Evolutionary conservation across 2,888 invertebrate genomes (phyloP).

Genomic region (Myopa testacea): DNA sequence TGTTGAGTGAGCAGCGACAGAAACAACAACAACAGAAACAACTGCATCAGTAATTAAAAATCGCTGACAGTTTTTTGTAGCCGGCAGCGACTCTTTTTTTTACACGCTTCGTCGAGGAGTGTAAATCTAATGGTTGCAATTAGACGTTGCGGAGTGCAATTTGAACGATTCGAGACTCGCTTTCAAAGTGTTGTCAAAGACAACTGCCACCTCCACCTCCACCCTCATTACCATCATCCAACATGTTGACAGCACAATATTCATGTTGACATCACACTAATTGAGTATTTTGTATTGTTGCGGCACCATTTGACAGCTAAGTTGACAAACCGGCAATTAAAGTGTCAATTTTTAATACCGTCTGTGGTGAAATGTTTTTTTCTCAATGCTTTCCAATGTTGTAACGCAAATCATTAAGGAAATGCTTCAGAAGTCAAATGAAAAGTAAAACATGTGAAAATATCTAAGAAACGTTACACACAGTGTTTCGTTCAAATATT

Average conservation of each 20-base stretch:
- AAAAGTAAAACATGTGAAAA: no score
- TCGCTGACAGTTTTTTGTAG: conserved; percentile 3
- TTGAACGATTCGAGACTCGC: not conserved
- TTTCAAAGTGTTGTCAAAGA: not conserved
- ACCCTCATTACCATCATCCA: not conserved
- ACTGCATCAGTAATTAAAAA: conserved; percentile 32
- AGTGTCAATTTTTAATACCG: not conserved
- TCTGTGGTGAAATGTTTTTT: not conserved
- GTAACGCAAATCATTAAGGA: no score
- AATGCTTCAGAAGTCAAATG: no score
- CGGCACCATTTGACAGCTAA: not conserved
- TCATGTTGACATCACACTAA: not conserved
- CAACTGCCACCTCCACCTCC: not conserved
- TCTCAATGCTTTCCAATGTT: no score
- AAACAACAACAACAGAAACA: conserved; percentile 33
- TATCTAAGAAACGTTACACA: no score
- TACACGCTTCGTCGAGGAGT: not conserved
- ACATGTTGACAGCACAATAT: not conserved
- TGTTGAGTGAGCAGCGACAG: conserved; percentile 3
- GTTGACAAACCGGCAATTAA: not conserved
- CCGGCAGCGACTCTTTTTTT: not conserved
- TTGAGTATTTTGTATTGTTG: conserved; percentile 1
- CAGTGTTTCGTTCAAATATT: no score
- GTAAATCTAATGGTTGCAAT: conserved; percentile 35
- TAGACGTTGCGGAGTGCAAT: conserved; percentile 23